Base-by-base conservation (phyloP, 2,888 invertebrate species). In the Cremastinae sp. region DNA sequence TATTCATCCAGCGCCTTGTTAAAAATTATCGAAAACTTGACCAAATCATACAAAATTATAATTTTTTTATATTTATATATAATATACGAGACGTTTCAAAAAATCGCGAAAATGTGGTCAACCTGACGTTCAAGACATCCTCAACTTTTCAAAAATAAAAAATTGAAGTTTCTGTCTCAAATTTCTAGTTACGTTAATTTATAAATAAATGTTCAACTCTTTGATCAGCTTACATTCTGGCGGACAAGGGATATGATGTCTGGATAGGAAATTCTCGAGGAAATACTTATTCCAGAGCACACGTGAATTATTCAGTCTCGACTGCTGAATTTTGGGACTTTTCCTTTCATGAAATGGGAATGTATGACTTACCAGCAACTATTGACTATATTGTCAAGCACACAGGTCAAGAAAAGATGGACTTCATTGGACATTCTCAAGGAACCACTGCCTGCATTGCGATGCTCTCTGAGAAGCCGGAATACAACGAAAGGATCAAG, bases 231-330 rank as follows among this genome's bases (percentile, higher is more conserved):
- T 88, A 88, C 74, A 59, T 86, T 8, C 79, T 90, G 14, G 86
- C 87, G 2, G 88, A 89, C 73, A 80, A 77, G 2, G 88, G 87
- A 0, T 89, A 87, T 78, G 89, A 90, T 74, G 89, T 90, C 2
- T 93, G 92, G 92, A 80, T 93, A 82, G 93, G 93, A 0, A 94
- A 94, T 87, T 91, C 90, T 53, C 88, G 92, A 3, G 94, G 94
- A 49, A 94, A 93, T 83, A 91, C 91, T 1, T 94, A 94, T 82
- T 92, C 92, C 0, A 90, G 90, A 47, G 88, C 89, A 5, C 93
- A 94, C 81, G 85, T 90, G 4, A 89, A 87, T 18, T 81, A 90
- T 10, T 61, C 83, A 10, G 51, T 79, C n/a, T 78, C 78, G 5
- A 79, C 82, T 7, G 72, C 84, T 89, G 91, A 82, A 68, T 87